Evolutionary conservation across 2,113 vertebrate species (phyloP).

Genomic region (Macquaria australasica): DNA sequence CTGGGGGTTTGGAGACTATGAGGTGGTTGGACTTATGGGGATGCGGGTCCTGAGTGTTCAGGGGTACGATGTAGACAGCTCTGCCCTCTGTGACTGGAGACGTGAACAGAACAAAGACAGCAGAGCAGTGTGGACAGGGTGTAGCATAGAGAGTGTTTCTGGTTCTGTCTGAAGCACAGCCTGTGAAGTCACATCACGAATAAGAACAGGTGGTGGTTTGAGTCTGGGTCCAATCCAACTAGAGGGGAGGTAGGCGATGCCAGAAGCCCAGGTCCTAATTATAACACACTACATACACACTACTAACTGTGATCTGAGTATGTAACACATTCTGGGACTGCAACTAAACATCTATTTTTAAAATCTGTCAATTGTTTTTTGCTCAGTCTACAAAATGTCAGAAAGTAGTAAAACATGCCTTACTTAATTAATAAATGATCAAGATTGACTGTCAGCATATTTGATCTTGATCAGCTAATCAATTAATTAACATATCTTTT

Average conservation of each 20-base stretch:
- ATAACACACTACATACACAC: neutral
- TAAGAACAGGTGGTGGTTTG: neutral
- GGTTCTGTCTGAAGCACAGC: neutral
- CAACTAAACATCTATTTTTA: neutral
- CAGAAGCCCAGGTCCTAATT: neutral
- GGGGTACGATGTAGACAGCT: no score
- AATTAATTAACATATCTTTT: neutral
- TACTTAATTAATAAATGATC: no score
- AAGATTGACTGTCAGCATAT: neutral
- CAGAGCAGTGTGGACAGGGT: neutral
- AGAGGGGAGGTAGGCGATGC: neutral
- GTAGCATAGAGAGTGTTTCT: neutral
- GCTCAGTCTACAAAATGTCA: no score
- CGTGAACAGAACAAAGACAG: neutral
- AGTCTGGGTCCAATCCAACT: neutral
- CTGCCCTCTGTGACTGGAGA: no score
- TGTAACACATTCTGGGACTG: neutral
- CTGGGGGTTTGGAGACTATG: no score
- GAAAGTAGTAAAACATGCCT: no score
- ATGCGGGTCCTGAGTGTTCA: no score
- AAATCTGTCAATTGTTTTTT: neutral
- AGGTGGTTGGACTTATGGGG: no score
- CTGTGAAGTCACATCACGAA: neutral
- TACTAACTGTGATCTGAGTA: neutral
- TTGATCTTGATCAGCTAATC: neutral